A percentile compares a stretch with the other conserved stretches of the same genome.
These are phyloP conservation scores for Psix sp. DNA, from an alignment of 1,140 invertebrate genomes.

Conservation along the genomic window DNA sequence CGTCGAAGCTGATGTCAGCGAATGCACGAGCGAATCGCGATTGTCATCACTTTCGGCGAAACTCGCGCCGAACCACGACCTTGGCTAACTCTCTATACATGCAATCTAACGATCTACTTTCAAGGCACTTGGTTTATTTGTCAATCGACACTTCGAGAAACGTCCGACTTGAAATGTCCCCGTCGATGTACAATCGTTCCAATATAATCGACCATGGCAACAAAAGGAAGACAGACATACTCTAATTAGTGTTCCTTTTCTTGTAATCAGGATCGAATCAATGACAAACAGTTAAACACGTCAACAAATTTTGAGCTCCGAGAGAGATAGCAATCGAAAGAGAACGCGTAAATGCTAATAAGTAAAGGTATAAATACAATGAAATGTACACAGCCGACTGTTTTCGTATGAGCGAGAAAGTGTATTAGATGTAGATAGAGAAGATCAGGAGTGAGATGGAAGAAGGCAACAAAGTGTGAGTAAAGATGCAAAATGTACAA, in stretches of 20 bases:
- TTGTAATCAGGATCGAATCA: slow-evolving; percentile 1
- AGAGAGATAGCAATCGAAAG: not conserved
- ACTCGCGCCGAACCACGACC: not conserved
- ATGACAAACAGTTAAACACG: not conserved
- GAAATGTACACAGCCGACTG: slow-evolving; percentile 32
- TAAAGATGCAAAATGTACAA: slow-evolving; percentile 41
- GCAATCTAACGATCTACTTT: slow-evolving; percentile 45
- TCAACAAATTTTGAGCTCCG: not conserved
- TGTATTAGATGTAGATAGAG: not conserved
- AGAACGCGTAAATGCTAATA: slow-evolving; percentile 31
- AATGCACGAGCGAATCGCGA: not conserved
- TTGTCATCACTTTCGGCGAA: too few species aligned
- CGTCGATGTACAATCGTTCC: slow-evolving; percentile 20
- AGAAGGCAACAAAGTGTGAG: slow-evolving; percentile 5
- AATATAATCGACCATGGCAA: slow-evolving; percentile 10
- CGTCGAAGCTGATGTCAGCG: too few species aligned
- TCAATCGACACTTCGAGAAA: slow-evolving; percentile 19
- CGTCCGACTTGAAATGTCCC: slow-evolving; percentile 31
- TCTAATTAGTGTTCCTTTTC: slow-evolving; percentile 11
- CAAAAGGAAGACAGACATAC: slow-evolving; percentile 15
- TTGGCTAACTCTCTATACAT: slow-evolving; percentile 22
- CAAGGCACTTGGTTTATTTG: slow-evolving; percentile 45
- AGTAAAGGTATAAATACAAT: slow-evolving; percentile 24
- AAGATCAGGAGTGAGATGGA: slow-evolving; percentile 7
- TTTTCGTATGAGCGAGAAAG: slow-evolving; percentile 2